These are phyloP conservation scores for Xenus cinereus DNA, from an alignment of 2,113 vertebrate species.

Conservation along the genomic window DNA sequence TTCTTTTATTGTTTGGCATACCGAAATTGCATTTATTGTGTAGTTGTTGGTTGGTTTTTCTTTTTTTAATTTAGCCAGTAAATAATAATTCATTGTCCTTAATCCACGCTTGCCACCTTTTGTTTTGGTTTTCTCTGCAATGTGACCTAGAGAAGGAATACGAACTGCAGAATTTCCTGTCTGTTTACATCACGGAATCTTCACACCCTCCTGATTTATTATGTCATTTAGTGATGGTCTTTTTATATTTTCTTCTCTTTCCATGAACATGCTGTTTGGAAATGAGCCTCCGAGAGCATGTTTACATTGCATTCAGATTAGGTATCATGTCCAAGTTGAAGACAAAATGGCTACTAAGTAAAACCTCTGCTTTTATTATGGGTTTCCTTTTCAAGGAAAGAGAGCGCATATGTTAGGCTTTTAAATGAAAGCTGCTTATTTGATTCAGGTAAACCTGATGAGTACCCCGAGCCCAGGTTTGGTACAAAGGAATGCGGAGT, in stretches of 20 bases:
- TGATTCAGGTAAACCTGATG: background rate
- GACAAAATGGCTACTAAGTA: slow-evolving; percentile 73
- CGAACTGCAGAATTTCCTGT: slow-evolving; percentile 13
- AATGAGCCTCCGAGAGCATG: slow-evolving; percentile 19
- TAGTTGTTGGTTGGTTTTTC: background rate
- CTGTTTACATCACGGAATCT: background rate
- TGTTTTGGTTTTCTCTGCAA: slow-evolving; percentile 59
- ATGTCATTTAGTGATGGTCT: background rate
- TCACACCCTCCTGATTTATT: background rate
- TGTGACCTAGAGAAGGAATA: slow-evolving; percentile 33
- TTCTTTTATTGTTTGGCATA: background rate
- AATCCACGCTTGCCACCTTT: slow-evolving; percentile 30
- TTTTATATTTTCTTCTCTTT: background rate
- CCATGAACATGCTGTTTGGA: background rate
- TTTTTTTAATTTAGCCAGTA: background rate
- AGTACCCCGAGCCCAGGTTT: background rate
- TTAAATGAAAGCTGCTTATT: background rate
- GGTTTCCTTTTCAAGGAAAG: slow-evolving; percentile 13
- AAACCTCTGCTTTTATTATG: slow-evolving; percentile 28
- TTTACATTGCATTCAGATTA: slow-evolving; percentile 65
- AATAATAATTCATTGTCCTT: background rate
- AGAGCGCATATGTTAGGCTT: background rate
- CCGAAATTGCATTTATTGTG: background rate
- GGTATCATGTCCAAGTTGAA: slow-evolving; percentile 64
- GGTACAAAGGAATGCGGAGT: background rate